Percentiles rank a stretch among this genome's conserved stretches.
Conservation (phyloP, 2,888 invertebrate genomes). For the Diogma glabrata region DNA sequence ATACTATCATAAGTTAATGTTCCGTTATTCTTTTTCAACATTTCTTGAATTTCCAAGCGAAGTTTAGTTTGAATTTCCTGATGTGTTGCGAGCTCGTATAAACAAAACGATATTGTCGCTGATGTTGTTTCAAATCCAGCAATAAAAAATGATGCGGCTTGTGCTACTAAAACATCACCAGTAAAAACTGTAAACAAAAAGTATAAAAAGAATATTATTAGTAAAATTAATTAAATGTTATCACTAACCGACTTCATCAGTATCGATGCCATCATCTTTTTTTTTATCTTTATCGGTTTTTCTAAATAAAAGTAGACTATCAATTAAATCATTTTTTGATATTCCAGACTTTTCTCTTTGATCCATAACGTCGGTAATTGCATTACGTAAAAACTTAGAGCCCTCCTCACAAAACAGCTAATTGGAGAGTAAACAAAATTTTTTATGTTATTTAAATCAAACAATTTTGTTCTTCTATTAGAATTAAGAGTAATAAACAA, state of each 20-base stretch:
- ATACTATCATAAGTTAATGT: constrained; percentile 34
- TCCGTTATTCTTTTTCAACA: constrained; percentile 29
- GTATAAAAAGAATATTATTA: neutral
- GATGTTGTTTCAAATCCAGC: constrained; percentile 34
- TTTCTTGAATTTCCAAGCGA: constrained; percentile 34
- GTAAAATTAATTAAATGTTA: too few relatives aligned
- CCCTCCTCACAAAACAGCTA: constrained; percentile 24
- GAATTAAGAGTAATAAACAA: too few relatives aligned
- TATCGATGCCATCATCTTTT: too few relatives aligned
- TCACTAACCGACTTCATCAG: too few relatives aligned
- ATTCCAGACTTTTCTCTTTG: constrained; percentile 33
- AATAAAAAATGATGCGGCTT: constrained; percentile 31
- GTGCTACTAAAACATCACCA: constrained; percentile 30
- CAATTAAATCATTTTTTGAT: constrained; percentile 39
- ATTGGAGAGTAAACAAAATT: too few relatives aligned
- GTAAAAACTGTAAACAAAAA: constrained; percentile 19
- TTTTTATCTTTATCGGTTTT: too few relatives aligned
- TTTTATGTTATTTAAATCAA: too few relatives aligned
- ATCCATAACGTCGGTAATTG: constrained; percentile 34
- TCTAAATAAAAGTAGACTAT: constrained; percentile 19
- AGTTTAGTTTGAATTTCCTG: constrained; percentile 35
- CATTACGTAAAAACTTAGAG: constrained; percentile 30
- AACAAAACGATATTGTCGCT: constrained; percentile 26
- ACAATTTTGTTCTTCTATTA: too few relatives aligned
- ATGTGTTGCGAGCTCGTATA: constrained; percentile 24